Evolutionary conservation across 1,140 invertebrate genomes (phyloP).

Genomic region (Halyomorpha halys): DNA sequence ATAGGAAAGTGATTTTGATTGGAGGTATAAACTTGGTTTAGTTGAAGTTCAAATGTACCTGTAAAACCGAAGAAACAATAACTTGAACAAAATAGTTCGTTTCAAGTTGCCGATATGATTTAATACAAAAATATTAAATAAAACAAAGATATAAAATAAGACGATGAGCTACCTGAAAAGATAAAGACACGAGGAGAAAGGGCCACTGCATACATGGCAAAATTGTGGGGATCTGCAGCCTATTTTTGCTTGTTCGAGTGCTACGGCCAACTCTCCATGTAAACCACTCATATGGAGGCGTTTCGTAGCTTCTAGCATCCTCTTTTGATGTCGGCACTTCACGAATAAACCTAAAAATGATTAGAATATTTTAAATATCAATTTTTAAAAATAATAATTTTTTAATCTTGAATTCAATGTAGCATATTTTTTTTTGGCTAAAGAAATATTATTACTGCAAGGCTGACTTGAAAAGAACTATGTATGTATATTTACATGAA

Average conservation of each 20-base stretch:
- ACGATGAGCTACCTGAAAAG: slow-evolving; percentile 27
- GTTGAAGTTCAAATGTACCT: too few species aligned
- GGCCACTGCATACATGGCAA: slow-evolving; percentile 29
- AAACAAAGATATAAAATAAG: not conserved
- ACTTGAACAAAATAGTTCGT: too few species aligned
- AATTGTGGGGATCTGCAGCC: slow-evolving; percentile 27
- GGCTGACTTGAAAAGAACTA: too few species aligned
- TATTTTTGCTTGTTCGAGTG: slow-evolving; percentile 24
- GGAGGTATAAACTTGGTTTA: too few species aligned
- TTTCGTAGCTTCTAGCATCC: slow-evolving; percentile 29
- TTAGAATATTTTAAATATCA: not conserved
- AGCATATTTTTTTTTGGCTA: too few species aligned
- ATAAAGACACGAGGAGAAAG: slow-evolving; percentile 24
- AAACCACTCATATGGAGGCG: slow-evolving; percentile 30
- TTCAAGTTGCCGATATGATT: too few species aligned
- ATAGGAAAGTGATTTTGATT: too few species aligned
- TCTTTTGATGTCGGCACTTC: slow-evolving; percentile 32
- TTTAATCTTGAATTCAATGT: too few species aligned
- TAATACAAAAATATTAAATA: too few species aligned
- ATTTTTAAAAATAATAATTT: not conserved
- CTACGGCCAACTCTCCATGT: slow-evolving; percentile 28
- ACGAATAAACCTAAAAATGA: slow-evolving; percentile 31
- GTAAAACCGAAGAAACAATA: too few species aligned
- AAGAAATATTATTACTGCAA: too few species aligned
- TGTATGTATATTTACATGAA: too few species aligned